Evolutionary conservation across 2,888 invertebrate genomes (phyloP).

Genomic region (Pristionchus fissidentatus): DNA sequence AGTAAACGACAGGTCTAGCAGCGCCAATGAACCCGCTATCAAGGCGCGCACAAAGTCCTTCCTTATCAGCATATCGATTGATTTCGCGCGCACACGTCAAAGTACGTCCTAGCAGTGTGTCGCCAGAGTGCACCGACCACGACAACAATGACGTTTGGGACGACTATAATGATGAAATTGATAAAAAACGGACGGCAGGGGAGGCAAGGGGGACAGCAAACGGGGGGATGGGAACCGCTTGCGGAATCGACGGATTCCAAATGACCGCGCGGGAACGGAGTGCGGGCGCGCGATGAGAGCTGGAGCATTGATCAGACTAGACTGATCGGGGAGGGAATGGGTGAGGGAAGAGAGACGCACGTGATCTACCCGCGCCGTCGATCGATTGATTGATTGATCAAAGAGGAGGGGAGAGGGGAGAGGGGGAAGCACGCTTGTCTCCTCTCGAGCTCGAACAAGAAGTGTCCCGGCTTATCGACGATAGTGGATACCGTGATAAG

Average conservation of each 20-base stretch:
- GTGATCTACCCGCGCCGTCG: background rate
- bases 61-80: conserved; percentile 2
- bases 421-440: no score
- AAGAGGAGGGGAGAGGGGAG: no score
- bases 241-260: background rate
- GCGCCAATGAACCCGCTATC: background rate
- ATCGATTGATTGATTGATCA: no score
- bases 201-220: background rate
- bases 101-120: background rate
- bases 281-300: background rate
- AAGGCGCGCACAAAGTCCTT: background rate
- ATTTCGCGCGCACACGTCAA: background rate
- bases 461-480: conserved; percentile 18
- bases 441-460: background rate
- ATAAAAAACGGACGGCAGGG: background rate
- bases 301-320: conserved; percentile 16
- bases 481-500: background rate
- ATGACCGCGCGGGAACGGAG: conserved; percentile 6
- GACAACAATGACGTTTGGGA: background rate
- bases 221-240: no score
- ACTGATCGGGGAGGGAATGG: background rate
- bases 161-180: background rate
- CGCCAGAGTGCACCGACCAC: background rate
- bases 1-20: background rate
- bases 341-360: background rate